A percentile compares a stretch with the other conserved stretches of the same genome.
These are phyloP conservation scores for Orbicella faveolata DNA, from an alignment of 64 coral and sea anemone genomes.

Conservation along the genomic window DNA sequence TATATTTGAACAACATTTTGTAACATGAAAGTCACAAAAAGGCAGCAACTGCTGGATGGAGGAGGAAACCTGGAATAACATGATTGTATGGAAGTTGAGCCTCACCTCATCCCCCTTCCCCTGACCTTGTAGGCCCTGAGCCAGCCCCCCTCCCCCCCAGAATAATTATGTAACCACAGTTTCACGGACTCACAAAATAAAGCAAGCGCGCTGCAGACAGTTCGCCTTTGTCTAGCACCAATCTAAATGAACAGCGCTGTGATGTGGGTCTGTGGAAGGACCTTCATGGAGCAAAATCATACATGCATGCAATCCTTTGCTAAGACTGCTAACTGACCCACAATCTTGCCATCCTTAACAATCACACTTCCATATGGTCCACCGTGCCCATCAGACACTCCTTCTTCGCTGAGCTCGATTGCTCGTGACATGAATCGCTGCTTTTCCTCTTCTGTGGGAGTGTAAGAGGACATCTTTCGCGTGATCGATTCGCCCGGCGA, in stretches of 20 bases:
- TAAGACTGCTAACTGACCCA: not conserved
- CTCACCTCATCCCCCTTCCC: too few relatives aligned
- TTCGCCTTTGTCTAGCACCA: not conserved
- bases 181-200: too few relatives aligned
- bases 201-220: too few relatives aligned
- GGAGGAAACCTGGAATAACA: too few relatives aligned
- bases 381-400: constrained; percentile 5
- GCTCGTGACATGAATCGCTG: constrained; percentile 34
- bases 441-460: constrained; percentile 9
- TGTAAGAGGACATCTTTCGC: not conserved
- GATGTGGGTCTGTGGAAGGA: not conserved
- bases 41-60: too few relatives aligned
- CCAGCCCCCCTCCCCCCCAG: too few relatives aligned
- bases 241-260: not conserved
- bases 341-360: constrained; percentile 47
- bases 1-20: too few relatives aligned
- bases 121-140: too few relatives aligned
- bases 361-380: constrained; percentile 27
- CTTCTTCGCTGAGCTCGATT: constrained; percentile 42
- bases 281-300: not conserved
- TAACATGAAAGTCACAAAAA: too few relatives aligned
- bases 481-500: not conserved
- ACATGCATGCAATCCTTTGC: not conserved
- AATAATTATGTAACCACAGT: too few relatives aligned
- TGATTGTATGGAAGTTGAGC: too few relatives aligned